Base-by-base conservation (phyloP, 2,113 vertebrate genomes). In the Strigops habroptila region DNA sequence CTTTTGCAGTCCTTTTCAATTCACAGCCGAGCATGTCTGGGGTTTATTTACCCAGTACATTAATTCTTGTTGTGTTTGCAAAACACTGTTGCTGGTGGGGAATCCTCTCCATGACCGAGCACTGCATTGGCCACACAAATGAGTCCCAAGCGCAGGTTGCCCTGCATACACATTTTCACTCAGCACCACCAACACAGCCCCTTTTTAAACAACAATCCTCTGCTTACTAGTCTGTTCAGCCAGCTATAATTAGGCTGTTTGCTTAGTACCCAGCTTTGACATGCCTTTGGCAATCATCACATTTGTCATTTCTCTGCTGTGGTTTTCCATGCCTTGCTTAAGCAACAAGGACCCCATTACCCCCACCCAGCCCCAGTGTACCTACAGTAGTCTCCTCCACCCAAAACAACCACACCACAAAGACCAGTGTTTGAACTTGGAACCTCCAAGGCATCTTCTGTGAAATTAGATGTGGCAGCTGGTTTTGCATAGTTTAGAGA, bases 101-200 rank as follows among this genome's bases (percentile, higher is more conserved):
- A 90, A 46, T 51, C 35, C 48, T 85, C 48, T 67, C 41, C 57
- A 15, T 0, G 3, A 28, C 59, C 12, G 3, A 87, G 69, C 30
- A 0, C 28, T 46, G 60, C n/a, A 44, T 71, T 90, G 60, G 46
- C 69, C 53, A n/a, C 0, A 0, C 22, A 46, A 63, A 78, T 0
- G 16, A 63, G 41, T 39, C 60, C 55, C 37, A 28, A 27, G 49
- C 0, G 2, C 59, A 76, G 68, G 41, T 1, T 60, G 35, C n/a
- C 46, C 62, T 18, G n/a, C 2, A 2, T 23, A 35, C 27, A 33
- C 9, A 10, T 23, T 53, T 74, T 63, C 52, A 46, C 52, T 46
- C 9, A 0, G 52, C 35, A 59, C 51, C n/a, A 68, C 24, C 55
- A 71, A 33, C 62, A 74, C 67, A 82, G 70, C 9, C 37, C 41